phyloP scores from a whole-genome alignment of 2,113 vertebrate species.

The Tetrao urogallus region DNA sequence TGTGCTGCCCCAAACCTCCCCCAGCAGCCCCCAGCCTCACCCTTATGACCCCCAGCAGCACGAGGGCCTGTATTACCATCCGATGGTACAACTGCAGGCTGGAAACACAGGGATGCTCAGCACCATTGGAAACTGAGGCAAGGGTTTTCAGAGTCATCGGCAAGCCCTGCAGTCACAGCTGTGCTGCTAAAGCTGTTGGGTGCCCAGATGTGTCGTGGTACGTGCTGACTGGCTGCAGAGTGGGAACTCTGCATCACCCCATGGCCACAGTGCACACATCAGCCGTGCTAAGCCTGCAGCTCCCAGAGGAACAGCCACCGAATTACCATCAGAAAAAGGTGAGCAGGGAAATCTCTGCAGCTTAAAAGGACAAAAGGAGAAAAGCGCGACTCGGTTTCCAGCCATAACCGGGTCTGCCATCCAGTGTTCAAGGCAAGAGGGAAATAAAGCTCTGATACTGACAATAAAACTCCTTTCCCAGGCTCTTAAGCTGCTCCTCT shows the following conservation, averaged over 20 bases:
- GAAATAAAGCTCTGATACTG: conserved; percentile 34
- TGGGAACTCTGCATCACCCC: not conserved
- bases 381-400: conserved; percentile 36
- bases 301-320: not conserved
- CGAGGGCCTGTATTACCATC: accelerated
- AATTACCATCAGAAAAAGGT: not conserved
- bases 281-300: accelerated
- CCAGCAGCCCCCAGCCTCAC: not conserved
- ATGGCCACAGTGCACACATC: not conserved
- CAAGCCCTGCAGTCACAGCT: not conserved
- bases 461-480: conserved; percentile 46
- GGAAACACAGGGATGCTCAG: not conserved
- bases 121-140: not conserved
- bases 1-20: not conserved
- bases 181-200: not conserved
- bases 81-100: not conserved
- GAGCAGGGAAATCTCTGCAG: not conserved
- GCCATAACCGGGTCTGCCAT: not conserved
- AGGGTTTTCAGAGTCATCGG: not conserved
- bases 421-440: not conserved
- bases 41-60: not conserved
- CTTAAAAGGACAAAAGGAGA: not conserved
- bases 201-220: not conserved
- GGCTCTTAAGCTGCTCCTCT: conserved; percentile 39
- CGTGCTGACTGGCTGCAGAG: not conserved